Percentiles rank a stretch among this genome's conserved stretches.
Evolutionary conservation across 1,140 invertebrate species (phyloP).

Genomic region (Drosophila lini): DNA sequence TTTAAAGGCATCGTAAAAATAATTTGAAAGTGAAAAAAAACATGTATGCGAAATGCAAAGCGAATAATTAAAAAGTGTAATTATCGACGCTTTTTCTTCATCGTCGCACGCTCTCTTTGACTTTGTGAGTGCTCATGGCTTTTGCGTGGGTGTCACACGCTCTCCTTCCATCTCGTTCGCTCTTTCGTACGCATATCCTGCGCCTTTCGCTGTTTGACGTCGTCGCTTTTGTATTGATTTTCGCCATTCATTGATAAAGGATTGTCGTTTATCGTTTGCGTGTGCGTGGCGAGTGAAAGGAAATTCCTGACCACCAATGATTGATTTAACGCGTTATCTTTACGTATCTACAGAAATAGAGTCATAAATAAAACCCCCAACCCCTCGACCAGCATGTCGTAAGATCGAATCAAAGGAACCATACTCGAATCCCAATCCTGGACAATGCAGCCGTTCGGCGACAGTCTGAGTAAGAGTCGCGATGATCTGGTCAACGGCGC

Average conservation of each 20-base stretch:
- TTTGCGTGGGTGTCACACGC: conserved; percentile 34
- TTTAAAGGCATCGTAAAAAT: conserved; percentile 64
- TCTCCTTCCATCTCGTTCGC: background rate
- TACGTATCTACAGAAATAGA: conserved; percentile 14
- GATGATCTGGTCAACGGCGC: conserved; percentile 77
- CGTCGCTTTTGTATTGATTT: conserved; percentile 58
- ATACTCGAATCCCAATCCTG: conserved; percentile 29
- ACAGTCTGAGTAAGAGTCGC: conserved; percentile 80
- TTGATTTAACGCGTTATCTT: conserved; percentile 13
- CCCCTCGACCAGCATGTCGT: conserved; percentile 61
- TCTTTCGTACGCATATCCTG: conserved; percentile 44
- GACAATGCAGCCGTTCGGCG: conserved; percentile 82
- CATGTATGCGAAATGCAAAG: conserved; percentile 23
- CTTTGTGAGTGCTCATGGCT: conserved; percentile 13
- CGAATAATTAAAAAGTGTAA: conserved; percentile 32
- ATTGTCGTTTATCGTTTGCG: conserved; percentile 22
- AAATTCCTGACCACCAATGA: conserved; percentile 1
- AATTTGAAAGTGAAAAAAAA: conserved; percentile 67
- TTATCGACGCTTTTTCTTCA: conserved; percentile 24
- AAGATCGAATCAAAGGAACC: conserved; percentile 29
- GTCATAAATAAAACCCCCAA: background rate
- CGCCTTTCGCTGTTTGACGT: conserved; percentile 49
- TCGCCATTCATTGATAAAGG: conserved; percentile 73
- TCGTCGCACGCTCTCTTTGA: conserved; percentile 21
- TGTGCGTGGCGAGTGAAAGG: conserved; percentile 3